phyloP scores from a whole-genome alignment of 1,140 invertebrate genomes.

The Nephila pilipes region DNA sequence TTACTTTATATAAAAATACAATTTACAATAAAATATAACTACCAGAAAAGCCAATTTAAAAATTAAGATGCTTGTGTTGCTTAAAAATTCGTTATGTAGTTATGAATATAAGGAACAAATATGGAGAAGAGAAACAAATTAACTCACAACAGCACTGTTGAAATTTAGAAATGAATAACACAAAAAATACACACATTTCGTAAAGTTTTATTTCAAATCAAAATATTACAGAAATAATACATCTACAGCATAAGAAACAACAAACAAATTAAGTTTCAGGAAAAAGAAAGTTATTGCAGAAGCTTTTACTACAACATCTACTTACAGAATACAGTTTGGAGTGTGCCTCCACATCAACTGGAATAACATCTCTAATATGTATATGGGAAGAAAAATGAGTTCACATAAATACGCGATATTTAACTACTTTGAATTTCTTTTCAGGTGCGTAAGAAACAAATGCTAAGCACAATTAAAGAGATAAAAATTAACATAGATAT shows the following conservation, averaged over 20 bases:
- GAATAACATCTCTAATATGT: slow-evolving; percentile 13
- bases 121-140: no score
- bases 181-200: neutral
- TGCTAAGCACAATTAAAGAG: slow-evolving; percentile 62
- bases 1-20: no score
- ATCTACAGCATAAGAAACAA: neutral
- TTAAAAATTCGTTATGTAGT: no score
- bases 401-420: neutral
- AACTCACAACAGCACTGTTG: no score
- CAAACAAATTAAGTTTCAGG: neutral
- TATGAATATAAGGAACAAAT: no score
- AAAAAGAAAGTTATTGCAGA: neutral
- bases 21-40: no score
- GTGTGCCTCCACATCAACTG: slow-evolving; percentile 26
- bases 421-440: slow-evolving; percentile 41
- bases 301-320: slow-evolving; percentile 6
- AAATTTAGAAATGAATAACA: no score
- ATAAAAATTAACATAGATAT: slow-evolving; percentile 53
- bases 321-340: slow-evolving; percentile 36
- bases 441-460: slow-evolving; percentile 57
- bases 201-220: neutral
- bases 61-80: no score
- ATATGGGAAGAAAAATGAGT: slow-evolving; percentile 43
- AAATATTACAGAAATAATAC: slow-evolving; percentile 14
- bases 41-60: no score